Evolutionary conservation across 2,888 invertebrate genomes (phyloP).

Genomic region (Tineola bisselliella): DNA sequence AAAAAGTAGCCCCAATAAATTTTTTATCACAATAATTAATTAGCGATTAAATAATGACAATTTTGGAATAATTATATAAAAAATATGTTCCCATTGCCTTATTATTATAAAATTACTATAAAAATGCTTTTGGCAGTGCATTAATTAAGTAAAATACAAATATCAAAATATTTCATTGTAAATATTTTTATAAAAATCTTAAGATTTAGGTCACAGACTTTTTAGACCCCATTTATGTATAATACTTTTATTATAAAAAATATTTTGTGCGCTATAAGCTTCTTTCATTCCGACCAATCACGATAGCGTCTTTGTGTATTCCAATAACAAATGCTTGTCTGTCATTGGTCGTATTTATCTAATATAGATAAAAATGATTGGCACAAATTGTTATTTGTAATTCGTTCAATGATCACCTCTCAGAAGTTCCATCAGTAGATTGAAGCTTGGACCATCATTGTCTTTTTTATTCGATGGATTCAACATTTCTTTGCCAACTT

Average conservation of each 20-base stretch:
- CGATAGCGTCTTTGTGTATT: background rate
- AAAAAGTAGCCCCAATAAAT: background rate
- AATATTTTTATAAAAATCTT: background rate
- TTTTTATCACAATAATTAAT: slow-evolving; percentile 4
- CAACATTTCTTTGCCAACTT: slow-evolving; percentile 94
- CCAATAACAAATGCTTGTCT: background rate
- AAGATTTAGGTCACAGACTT: background rate
- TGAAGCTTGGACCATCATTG: slow-evolving; percentile 90
- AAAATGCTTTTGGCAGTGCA: background rate
- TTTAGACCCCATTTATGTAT: background rate
- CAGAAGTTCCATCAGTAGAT: slow-evolving; percentile 93
- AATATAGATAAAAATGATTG: background rate
- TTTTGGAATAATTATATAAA: slow-evolving; percentile 3
- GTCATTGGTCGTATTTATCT: background rate
- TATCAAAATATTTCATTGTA: background rate
- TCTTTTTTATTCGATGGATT: slow-evolving; percentile 85
- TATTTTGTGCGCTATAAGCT: background rate
- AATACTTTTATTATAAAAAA: background rate
- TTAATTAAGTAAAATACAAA: background rate
- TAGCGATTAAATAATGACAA: background rate
- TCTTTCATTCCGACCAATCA: background rate
- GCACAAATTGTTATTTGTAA: slow-evolving; percentile 3
- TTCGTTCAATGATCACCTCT: slow-evolving; percentile 85
- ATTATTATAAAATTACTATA: background rate
- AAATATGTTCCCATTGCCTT: slow-evolving; percentile 14